Evolutionary conservation across 2,888 invertebrate genomes (phyloP), one percentile per base, ranked within the genome.

Genomic region (Hipparchia sbordonii): DNA sequence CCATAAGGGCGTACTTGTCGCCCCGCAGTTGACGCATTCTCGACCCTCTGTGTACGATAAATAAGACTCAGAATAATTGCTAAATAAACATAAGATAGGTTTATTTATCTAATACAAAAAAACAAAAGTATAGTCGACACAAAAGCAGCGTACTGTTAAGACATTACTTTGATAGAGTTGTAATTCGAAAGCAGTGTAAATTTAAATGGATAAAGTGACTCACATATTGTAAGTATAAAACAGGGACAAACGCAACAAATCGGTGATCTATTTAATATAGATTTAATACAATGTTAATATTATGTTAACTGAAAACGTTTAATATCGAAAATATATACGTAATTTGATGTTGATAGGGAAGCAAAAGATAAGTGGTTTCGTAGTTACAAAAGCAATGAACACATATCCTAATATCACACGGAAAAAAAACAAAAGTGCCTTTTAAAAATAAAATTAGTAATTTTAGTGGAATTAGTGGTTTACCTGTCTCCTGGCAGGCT

Each of bases 21-120:
- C 99, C 75, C 99, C 99, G 94, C 99, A 99, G 95, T 99, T 99
- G 82, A 99, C 99, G 94, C 99, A 99, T 92, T 99, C 98, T 80
- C 99, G 96, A 80, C 98, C 98, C 95, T 99, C 99, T 96, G 96
- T 77, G 54, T 2, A 73, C 52, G 52, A 51, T n/a, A 23, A 9
- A 23, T 33, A 48, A 67, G 23, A 23, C 46, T 69, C 10, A 59
- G 13, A 68, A 23, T 69, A 39, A 52, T 52, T 33, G 46, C n/a
- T 52, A 33, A 59, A 1, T 9, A 48, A 6, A 59, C 39, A 39
- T 23, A 57, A 8, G 0, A 23, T 39, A 9, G 51, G 13, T 57
- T 13, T 56, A 54, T 6, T 6, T n/a, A 39, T 39, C 12, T 9
- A 66, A n/a, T 66, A 23, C 45, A 63, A 65, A 45, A 10, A 45